Evolutionary conservation across 1,140 invertebrate genomes (phyloP).

Genomic region (Pararge aegeria): DNA sequence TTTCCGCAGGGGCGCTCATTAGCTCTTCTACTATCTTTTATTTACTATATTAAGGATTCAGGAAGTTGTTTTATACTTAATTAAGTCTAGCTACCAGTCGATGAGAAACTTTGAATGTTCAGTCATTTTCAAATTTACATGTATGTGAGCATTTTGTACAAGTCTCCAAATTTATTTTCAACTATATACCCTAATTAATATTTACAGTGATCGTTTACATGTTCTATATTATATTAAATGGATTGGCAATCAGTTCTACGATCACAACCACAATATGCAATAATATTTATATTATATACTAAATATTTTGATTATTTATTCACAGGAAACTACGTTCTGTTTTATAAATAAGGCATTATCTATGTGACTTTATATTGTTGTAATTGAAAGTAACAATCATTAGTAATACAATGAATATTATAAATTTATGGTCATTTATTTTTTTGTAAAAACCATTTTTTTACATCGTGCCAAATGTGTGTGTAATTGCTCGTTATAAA

Average conservation of each 20-base stretch:
- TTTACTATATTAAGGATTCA: conserved; percentile 17
- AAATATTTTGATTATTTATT: conserved; percentile 45
- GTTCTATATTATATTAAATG: conserved; percentile 59
- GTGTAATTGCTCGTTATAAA: no score
- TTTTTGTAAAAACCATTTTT: no score
- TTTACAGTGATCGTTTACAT: conserved; percentile 60
- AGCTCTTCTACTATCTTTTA: not conserved
- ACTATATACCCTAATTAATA: conserved; percentile 58
- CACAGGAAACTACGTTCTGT: conserved; percentile 30
- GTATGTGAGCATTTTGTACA: conserved; percentile 77
- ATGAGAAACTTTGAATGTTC: conserved; percentile 71
- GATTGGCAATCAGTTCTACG: conserved; percentile 71
- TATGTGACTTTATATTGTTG: conserved; percentile 20
- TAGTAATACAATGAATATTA: no score
- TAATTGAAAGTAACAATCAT: not conserved
- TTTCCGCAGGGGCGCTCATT: not conserved
- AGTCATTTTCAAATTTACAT: conserved; percentile 74
- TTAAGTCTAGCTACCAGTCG: conserved; percentile 64
- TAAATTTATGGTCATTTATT: no score
- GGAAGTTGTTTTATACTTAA: conserved; percentile 31
- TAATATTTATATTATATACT: conserved; percentile 45
- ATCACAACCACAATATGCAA: conserved; percentile 77
- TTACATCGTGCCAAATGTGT: no score
- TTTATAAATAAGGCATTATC: conserved; percentile 18
- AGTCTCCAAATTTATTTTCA: conserved; percentile 72